Percentiles rank a stretch among this genome's conserved stretches.
Evolutionary conservation across 2,113 vertebrate species (phyloP).

Genomic region (Sakesphorus luctuosus): DNA sequence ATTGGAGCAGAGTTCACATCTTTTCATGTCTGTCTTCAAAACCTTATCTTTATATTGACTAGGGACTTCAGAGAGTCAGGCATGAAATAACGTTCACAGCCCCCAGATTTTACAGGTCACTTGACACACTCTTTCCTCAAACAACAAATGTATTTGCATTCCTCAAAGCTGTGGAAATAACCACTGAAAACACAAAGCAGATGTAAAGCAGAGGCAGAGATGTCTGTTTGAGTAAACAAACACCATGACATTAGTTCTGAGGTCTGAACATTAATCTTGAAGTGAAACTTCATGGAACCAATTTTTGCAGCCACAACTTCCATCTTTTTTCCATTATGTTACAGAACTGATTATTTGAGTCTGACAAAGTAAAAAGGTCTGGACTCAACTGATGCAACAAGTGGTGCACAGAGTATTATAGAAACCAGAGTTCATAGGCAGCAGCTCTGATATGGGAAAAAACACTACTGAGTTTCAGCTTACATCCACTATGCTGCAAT

Average conservation of each 20-base stretch:
- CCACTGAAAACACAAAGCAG: constrained; percentile 7
- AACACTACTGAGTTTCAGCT: accelerated
- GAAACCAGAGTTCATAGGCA: neutral
- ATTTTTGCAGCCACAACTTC: neutral
- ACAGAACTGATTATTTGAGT: neutral
- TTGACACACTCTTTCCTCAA: neutral
- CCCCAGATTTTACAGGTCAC: constrained; percentile 1
- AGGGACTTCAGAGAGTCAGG: neutral
- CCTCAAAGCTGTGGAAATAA: constrained; percentile 29
- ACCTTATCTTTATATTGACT: neutral
- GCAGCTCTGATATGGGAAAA: neutral
- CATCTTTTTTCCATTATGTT: constrained; percentile 7
- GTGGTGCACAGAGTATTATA: neutral
- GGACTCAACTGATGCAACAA: neutral
- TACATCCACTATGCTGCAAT: neutral
- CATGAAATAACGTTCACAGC: neutral
- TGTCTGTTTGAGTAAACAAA: constrained; percentile 20
- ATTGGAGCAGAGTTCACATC: neutral
- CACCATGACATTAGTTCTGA: neutral
- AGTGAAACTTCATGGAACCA: neutral
- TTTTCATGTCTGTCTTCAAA: constrained; percentile 30
- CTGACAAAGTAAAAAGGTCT: constrained; percentile 1
- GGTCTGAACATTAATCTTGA: constrained; percentile 23
- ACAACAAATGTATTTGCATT: neutral
- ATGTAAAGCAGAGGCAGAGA: constrained; percentile 4